phyloP scores from a whole-genome alignment of 2,888 invertebrate genomes.

The Phytoseiulus persimilis region DNA sequence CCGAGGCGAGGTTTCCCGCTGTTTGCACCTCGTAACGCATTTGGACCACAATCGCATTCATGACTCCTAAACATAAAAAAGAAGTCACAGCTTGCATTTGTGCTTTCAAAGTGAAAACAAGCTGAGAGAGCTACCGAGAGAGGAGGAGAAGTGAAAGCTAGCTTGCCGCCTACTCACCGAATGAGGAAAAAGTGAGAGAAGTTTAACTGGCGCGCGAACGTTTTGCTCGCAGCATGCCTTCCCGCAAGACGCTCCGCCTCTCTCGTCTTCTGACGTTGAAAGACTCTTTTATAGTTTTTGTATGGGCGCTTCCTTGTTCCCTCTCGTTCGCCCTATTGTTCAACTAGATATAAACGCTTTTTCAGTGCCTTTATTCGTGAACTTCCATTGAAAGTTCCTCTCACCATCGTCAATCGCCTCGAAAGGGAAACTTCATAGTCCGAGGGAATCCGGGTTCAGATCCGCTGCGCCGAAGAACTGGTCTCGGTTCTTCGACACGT shows the following conservation, averaged over 20 bases:
- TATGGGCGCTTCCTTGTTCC: background rate
- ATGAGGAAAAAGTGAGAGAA: background rate
- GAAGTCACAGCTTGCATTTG: background rate
- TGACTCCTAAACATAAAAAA: background rate
- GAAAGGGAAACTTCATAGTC: too few relatives aligned
- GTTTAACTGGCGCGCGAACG: background rate
- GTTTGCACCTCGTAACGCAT: conserved; percentile 5
- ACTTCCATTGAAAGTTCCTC: too few relatives aligned
- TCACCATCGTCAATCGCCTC: too few relatives aligned
- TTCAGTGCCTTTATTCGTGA: too few relatives aligned
- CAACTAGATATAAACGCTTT: background rate
- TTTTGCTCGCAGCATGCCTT: background rate
- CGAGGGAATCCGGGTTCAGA: too few relatives aligned
- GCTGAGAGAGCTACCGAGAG: background rate
- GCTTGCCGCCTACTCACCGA: background rate
- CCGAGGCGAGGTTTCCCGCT: background rate
- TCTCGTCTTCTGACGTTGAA: background rate
- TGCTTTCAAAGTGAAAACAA: background rate
- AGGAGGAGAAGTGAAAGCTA: background rate
- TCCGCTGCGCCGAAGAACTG: too few relatives aligned
- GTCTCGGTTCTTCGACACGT: too few relatives aligned
- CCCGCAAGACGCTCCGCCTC: background rate
- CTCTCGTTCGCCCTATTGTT: background rate
- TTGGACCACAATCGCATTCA: background rate
- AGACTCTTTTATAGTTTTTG: background rate